Percentiles rank a stretch among this genome's conserved stretches.
Conservation (phyloP, 2,113 vertebrate genomes). For the Microcebus tavaratra region DNA sequence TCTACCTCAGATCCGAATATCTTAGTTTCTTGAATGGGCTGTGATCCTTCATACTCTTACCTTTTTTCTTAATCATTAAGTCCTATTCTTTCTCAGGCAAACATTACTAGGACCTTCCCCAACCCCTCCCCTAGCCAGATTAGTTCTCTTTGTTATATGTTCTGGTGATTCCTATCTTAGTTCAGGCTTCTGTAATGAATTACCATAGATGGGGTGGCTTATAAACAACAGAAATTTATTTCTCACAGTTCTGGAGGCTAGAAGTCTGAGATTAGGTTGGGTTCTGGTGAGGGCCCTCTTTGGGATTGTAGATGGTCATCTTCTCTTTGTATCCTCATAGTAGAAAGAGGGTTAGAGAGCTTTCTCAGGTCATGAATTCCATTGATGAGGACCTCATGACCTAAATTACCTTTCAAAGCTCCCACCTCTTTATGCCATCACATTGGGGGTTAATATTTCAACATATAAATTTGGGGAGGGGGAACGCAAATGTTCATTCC, state of each 20-base stretch:
- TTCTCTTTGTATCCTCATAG: neutral
- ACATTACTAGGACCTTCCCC: neutral
- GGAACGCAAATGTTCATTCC: neutral
- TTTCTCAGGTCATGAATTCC: neutral
- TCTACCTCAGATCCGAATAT: neutral
- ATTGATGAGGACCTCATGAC: neutral
- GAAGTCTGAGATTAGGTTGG: neutral
- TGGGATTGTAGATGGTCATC: neutral
- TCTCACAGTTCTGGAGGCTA: neutral
- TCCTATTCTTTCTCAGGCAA: neutral
- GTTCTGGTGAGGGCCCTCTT: neutral
- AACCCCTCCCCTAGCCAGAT: neutral
- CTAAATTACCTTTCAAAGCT: neutral
- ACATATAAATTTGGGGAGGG: neutral
- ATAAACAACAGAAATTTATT: neutral
- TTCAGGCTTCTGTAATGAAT: neutral
- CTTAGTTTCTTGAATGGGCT: neutral
- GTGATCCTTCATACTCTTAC: neutral
- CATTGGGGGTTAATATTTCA: neutral
- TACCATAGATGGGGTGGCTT: neutral
- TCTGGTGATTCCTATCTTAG: neutral
- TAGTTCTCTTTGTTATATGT: neutral
- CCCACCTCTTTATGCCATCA: neutral
- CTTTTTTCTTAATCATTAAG: neutral
- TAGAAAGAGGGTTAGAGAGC: neutral